Conservation (phyloP, 2,113 vertebrate species). For the Oncorhynchus masou region DNA sequence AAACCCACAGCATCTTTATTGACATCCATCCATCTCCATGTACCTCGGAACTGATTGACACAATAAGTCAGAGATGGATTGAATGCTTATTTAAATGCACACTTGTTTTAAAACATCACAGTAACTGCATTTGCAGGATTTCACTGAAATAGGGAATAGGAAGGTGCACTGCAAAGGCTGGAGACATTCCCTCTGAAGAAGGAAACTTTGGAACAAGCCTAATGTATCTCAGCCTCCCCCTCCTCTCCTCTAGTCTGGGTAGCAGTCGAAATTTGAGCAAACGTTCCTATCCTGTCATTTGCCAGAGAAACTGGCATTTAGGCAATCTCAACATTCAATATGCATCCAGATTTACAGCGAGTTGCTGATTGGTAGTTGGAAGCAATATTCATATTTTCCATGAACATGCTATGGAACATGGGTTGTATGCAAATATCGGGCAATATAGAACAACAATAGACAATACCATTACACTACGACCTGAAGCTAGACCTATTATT, state of each 20-base stretch:
- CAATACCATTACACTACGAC: too few relatives aligned
- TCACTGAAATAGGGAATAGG: not conserved
- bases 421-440: too few relatives aligned
- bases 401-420: too few relatives aligned
- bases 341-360: too few relatives aligned
- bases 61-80: not conserved
- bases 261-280: too few relatives aligned
- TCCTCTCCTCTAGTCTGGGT: not conserved
- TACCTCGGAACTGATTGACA: constrained; percentile 37
- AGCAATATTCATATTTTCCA: too few relatives aligned
- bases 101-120: constrained; percentile 7
- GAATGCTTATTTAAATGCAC: constrained; percentile 26
- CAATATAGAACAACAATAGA: too few relatives aligned
- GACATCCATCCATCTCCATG: constrained; percentile 30
- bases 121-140: constrained; percentile 3
- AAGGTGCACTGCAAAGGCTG: not conserved
- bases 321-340: too few relatives aligned
- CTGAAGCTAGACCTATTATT: too few relatives aligned
- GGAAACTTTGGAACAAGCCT: not conserved
- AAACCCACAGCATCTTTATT: constrained; percentile 36
- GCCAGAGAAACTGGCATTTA: too few relatives aligned
- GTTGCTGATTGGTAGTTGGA: too few relatives aligned
- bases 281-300: too few relatives aligned
- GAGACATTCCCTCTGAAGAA: not conserved
- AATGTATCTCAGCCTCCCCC: constrained; percentile 4